Percentiles rank a stretch among this genome's conserved stretches.
phyloP scores from a whole-genome alignment of 2,888 invertebrate genomes.

The Balanococcus diminutus region DNA sequence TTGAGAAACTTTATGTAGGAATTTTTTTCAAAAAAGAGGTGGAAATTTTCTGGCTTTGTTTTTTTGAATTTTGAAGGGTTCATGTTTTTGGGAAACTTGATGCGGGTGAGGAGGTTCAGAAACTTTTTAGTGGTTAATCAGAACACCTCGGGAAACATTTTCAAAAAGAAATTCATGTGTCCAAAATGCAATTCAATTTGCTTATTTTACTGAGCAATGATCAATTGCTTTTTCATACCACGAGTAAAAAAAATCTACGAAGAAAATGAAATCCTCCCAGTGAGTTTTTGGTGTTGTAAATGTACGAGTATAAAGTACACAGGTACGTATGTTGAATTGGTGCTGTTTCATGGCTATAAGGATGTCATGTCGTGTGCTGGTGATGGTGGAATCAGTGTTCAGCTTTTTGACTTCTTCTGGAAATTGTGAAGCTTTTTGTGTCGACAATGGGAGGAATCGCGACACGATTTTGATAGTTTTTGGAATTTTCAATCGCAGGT shows the following conservation, averaged over 20 bases:
- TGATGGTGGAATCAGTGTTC: not conserved
- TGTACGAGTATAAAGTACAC: not conserved
- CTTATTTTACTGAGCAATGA: too few relatives aligned
- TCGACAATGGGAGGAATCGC: not conserved
- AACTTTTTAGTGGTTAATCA: too few relatives aligned
- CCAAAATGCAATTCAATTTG: too few relatives aligned
- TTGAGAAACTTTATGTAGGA: too few relatives aligned
- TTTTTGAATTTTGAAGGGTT: too few relatives aligned
- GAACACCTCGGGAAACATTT: too few relatives aligned
- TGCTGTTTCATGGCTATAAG: not conserved
- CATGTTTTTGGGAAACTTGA: too few relatives aligned
- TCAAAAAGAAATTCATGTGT: too few relatives aligned
- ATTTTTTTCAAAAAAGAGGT: too few relatives aligned
- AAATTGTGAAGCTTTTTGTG: not conserved
- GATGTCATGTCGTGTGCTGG: constrained; percentile 1
- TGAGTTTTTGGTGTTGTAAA: not conserved
- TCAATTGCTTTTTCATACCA: too few relatives aligned
- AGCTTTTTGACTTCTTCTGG: not conserved
- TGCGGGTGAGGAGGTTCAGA: too few relatives aligned
- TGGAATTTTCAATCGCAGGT: not conserved
- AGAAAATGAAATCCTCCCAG: not conserved
- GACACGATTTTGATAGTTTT: not conserved
- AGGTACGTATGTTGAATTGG: not conserved
- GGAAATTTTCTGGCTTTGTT: too few relatives aligned
- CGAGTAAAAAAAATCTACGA: not conserved